Base-by-base conservation (phyloP, 1,140 invertebrate genomes). In the Ceratina japonica region DNA sequence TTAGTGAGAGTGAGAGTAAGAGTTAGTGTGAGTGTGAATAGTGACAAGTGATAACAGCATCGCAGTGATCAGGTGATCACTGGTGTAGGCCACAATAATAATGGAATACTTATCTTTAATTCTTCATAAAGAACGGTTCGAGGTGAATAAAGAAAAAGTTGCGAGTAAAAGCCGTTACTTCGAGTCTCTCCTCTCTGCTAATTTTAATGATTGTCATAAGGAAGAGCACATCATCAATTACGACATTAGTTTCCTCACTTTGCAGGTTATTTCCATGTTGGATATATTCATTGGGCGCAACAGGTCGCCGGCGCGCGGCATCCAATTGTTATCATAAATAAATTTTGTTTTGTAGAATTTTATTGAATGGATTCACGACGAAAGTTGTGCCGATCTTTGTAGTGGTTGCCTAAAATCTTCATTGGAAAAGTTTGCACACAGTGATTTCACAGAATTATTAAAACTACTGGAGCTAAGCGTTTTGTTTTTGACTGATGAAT, bases 201-300 rank as follows among this genome's bases (percentile, higher is more conserved):
- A 85, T 58, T 90, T 85, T 63, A 65, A 20, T 10, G 88, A 90
- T 70, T 75, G 71, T 22, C 16, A 4, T 10, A 56, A 70, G 2
- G 68, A 79, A 8, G 82, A 89, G 61, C 78, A 87, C 12, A 15
- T 59, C 44, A 86, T 89, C n/a, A 86, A 89, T 61, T 89, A 87
- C 63, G 68, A 85, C 8, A 83, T 89, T 58, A 4, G 75, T 51
- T 18, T 63, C 0, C 12, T 0, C 10, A 85, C 79, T 10, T 84
- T 90, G 2, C 12, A 89, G 83, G 89, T 90, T 81, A 24, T 52
- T 63, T 49, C 18, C 37, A 13, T 22, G 8, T 51, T 73, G 69
- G 20, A 12, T 61, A 44, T 62, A 10, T 56, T 56, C 15, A 56
- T 56, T 18, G 5, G n/a, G 54, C 5, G 5, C 5, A 13, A n/a